These are phyloP conservation scores for Mayetiola destructor DNA, from an alignment of 2,888 invertebrate genomes.

Conservation along the genomic window DNA sequence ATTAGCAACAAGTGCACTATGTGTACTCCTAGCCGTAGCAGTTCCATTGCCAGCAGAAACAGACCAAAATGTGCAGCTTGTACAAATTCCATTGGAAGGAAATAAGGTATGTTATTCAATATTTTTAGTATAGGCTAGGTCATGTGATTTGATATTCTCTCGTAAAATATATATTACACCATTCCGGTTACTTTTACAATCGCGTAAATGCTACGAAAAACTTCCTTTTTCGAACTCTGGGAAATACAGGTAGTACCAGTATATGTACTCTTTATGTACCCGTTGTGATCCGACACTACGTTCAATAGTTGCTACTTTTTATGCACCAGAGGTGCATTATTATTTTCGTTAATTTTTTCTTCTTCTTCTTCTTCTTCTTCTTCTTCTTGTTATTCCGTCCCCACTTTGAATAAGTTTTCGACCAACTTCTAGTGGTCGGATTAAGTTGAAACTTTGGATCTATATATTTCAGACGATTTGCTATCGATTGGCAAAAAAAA, in stretches of 20 bases:
- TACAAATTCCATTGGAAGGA: constrained; percentile 33
- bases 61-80: constrained; percentile 30
- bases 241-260: neutral
- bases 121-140: neutral
- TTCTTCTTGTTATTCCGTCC: no score
- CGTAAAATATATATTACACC: neutral
- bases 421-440: no score
- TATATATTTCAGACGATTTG: no score
- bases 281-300: no score
- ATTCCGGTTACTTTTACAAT: neutral
- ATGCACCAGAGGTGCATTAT: no score
- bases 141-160: neutral
- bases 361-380: no score
- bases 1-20: constrained; percentile 23
- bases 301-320: no score
- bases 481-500: no score
- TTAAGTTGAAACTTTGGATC: no score
- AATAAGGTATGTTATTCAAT: constrained; percentile 30
- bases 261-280: no score
- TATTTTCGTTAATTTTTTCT: no score
- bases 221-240: neutral
- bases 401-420: no score
- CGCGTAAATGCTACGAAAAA: neutral
- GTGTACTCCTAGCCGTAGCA: constrained; percentile 27
- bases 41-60: constrained; percentile 27